A percentile compares a stretch with the other conserved stretches of the same genome.
These are phyloP conservation scores for Platalea minor DNA, from an alignment of 2,797 vertebrate genomes.

Conservation along the genomic window DNA sequence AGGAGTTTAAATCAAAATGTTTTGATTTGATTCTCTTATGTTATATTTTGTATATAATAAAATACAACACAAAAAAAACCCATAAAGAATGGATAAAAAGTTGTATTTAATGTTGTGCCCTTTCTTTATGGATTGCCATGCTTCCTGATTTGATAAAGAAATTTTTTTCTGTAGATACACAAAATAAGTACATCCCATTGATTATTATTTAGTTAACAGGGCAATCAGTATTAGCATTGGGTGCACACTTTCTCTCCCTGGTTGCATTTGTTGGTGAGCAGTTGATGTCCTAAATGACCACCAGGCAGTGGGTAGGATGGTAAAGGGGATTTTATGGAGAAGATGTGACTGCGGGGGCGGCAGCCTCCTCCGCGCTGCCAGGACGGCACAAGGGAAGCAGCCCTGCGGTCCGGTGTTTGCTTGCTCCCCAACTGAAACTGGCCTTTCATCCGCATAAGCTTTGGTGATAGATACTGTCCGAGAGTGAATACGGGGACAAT, in stretches of 20 bases:
- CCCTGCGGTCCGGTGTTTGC: not conserved
- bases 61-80: not conserved
- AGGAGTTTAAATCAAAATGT: not conserved
- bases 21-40: not conserved
- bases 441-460: not conserved
- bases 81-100: not conserved
- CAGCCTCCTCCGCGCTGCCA: accelerated
- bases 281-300: not conserved
- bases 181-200: not conserved
- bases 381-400: not conserved
- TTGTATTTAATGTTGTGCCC: not conserved
- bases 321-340: not conserved
- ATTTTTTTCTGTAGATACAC: not conserved
- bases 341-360: not conserved
- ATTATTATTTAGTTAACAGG: not conserved
- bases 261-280: not conserved
- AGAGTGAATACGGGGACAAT: not conserved
- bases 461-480: not conserved
- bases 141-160: not conserved
- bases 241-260: not conserved
- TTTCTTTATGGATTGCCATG: not conserved
- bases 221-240: not conserved
- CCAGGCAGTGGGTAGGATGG: not conserved
- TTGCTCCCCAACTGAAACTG: not conserved
- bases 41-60: not conserved